Conservation (phyloP, 2,888 invertebrate genomes). For the Linnaemya vulpina region DNA sequence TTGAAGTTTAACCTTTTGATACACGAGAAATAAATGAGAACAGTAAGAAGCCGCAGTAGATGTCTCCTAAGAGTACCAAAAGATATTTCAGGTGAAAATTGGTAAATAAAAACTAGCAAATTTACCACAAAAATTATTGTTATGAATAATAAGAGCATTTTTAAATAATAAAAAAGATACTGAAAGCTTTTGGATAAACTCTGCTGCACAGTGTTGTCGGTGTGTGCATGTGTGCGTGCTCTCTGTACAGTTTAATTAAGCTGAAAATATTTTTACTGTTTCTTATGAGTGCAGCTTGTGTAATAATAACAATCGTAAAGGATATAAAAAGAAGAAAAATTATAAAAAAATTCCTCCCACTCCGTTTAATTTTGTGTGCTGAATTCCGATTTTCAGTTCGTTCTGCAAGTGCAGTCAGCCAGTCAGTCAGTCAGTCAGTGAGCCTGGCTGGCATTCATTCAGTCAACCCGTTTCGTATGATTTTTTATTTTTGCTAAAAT, state of each 20-base stretch:
- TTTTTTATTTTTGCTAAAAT: conserved; percentile 40
- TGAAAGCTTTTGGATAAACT: background rate
- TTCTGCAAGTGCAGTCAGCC: conserved; percentile 58
- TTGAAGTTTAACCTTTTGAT: too few species aligned
- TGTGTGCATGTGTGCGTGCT: conserved; percentile 3
- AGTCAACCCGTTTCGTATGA: conserved; percentile 2
- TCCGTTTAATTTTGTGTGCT: conserved; percentile 34
- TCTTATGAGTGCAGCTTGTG: conserved; percentile 64
- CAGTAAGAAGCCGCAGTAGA: too few species aligned
- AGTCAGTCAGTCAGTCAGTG: conserved; percentile 13
- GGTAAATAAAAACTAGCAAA: too few species aligned
- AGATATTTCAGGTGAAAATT: too few species aligned
- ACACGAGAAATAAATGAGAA: too few species aligned
- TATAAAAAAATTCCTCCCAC: conserved; percentile 57
- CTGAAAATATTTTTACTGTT: conserved; percentile 76
- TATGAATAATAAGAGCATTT: too few species aligned
- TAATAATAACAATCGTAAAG: conserved; percentile 75
- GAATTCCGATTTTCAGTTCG: conserved; percentile 72
- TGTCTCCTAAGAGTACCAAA: too few species aligned
- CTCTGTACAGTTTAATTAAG: conserved; percentile 79
- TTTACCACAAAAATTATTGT: too few species aligned
- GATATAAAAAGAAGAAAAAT: conserved; percentile 72
- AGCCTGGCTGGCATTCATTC: conserved; percentile 25
- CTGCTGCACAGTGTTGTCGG: background rate
- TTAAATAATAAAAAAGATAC: too few species aligned